Evolutionary conservation across 2,797 vertebrate species (phyloP).

Genomic region (Pyrrhura leucotis): DNA sequence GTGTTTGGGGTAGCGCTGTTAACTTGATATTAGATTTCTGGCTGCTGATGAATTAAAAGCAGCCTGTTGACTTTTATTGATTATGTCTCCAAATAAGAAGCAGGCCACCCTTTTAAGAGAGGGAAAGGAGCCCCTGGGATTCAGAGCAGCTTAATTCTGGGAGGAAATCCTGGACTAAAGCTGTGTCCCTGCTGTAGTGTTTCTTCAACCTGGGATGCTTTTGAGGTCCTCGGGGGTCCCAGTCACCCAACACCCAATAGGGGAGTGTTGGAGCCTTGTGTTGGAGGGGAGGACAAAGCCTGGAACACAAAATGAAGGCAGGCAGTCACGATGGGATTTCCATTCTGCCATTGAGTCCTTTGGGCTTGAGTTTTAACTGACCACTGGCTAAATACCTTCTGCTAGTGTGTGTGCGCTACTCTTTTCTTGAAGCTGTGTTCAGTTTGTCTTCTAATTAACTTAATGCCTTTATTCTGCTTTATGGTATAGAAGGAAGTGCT

Average conservation of each 20-base stretch:
- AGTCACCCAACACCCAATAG: rapidly evolving
- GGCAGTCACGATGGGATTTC: background rate
- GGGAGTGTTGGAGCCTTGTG: rapidly evolving
- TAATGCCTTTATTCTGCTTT: background rate
- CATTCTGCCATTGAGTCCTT: background rate
- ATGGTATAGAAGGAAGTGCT: background rate
- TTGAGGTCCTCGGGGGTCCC: background rate
- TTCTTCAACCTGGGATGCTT: background rate
- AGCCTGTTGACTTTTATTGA: background rate
- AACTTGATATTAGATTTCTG: background rate
- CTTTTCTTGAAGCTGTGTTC: background rate
- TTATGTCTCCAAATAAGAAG: background rate
- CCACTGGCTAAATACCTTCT: background rate
- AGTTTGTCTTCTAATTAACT: background rate
- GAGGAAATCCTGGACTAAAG: background rate
- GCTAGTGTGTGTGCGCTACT: background rate
- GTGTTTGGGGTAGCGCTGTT: background rate
- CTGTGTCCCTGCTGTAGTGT: background rate
- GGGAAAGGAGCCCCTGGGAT: background rate
- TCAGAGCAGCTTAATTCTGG: background rate
- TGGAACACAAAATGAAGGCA: background rate
- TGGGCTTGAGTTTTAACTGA: background rate
- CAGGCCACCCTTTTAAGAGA: background rate
- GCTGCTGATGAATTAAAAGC: background rate
- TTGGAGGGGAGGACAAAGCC: background rate